Conservation (phyloP, 2,888 invertebrate genomes). For the Ditula angustiorana region DNA sequence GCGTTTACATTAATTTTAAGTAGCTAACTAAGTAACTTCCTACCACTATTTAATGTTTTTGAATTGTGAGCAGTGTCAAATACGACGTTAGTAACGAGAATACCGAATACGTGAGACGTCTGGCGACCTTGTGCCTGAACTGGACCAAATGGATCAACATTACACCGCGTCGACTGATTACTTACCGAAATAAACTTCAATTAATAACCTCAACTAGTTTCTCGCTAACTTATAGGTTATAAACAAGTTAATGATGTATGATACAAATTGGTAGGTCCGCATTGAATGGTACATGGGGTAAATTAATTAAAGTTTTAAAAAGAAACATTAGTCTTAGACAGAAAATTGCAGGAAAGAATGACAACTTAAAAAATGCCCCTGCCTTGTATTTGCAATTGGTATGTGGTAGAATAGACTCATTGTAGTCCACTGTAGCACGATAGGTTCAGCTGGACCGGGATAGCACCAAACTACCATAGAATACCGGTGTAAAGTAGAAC, state of each 20-base stretch:
- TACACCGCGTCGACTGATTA: conserved; percentile 35
- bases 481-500: too few species aligned
- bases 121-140: conserved; percentile 14
- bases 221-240: background rate
- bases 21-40: too few species aligned
- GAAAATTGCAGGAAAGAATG: background rate
- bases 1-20: too few species aligned
- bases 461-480: too few species aligned
- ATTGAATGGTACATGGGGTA: background rate
- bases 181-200: conserved; percentile 32
- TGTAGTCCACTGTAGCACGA: too few species aligned
- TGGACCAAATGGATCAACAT: conserved; percentile 33
- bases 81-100: conserved; percentile 1
- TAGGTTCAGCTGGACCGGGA: too few species aligned
- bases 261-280: background rate
- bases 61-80: background rate
- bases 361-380: background rate
- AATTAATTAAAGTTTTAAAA: background rate
- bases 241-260: conserved; percentile 31
- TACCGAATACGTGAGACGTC: conserved; percentile 19
- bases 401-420: too few species aligned
- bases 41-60: background rate
- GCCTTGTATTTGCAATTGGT: too few species aligned
- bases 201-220: conserved; percentile 20
- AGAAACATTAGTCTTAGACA: background rate